Evolutionary conservation across 2,113 vertebrate genomes (phyloP).

Genomic region (Todiramphus saurophagus): DNA sequence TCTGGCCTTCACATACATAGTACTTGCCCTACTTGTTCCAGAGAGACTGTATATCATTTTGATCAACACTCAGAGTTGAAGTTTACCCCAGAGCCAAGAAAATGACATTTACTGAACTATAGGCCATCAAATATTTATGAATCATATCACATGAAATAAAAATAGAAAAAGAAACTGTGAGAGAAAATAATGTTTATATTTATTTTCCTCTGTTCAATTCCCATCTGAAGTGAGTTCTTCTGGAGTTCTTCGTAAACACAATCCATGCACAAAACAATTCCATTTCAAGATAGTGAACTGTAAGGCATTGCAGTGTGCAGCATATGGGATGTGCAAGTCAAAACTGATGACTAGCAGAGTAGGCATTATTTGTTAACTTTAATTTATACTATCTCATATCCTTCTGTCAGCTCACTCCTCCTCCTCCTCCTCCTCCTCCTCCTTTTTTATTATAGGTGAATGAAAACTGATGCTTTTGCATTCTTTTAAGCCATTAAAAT

Average conservation of each 20-base stretch:
- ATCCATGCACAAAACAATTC: background rate
- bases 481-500: constrained; percentile 41
- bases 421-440: background rate
- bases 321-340: background rate
- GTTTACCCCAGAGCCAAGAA: constrained; percentile 14
- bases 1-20: background rate
- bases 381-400: constrained; percentile 36
- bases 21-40: background rate
- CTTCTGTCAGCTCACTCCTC: constrained; percentile 17
- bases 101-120: background rate
- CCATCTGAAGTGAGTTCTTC: background rate
- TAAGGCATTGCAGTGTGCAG: background rate
- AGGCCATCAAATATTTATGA: background rate
- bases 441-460: constrained; percentile 14
- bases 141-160: constrained; percentile 16
- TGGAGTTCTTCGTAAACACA: background rate
- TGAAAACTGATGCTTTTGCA: constrained; percentile 27
- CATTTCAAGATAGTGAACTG: background rate
- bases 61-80: background rate
- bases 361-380: constrained; percentile 47
- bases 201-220: background rate
- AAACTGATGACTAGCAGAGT: constrained; percentile 35
- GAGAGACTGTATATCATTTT: background rate
- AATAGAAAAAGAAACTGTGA: background rate
- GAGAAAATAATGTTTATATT: background rate